phyloP scores from a whole-genome alignment of 92 coral and sea anemone genomes.

The Desmophyllum pertusum region DNA sequence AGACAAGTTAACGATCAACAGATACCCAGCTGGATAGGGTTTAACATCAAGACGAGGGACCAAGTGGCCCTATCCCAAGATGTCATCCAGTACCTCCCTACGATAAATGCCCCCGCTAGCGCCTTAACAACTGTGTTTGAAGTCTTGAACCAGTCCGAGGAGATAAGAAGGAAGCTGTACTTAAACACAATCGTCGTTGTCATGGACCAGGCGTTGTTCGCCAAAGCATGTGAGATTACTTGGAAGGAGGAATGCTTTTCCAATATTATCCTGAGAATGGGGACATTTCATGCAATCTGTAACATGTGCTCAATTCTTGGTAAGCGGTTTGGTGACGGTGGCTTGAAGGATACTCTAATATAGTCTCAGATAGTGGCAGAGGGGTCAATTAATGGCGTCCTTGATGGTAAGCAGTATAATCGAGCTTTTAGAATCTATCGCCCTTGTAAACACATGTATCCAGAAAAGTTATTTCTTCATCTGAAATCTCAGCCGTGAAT shows the following conservation, averaged over 20 bases:
- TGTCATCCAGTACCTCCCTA: conserved; percentile 53
- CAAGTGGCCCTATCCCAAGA: conserved; percentile 28
- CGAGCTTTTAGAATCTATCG: no score
- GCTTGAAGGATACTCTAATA: conserved; percentile 41
- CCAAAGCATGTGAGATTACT: conserved; percentile 42
- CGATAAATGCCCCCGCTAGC: conserved; percentile 60
- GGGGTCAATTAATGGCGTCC: conserved; percentile 44
- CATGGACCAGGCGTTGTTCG: conserved; percentile 59
- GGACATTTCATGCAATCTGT: conserved; percentile 49
- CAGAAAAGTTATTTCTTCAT: no score
- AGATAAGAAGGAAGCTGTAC: conserved; percentile 36
- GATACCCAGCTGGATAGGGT: conserved; percentile 45
- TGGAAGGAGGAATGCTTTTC: conserved; percentile 34
- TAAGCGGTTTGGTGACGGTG: conserved; percentile 51
- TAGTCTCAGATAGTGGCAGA: conserved; percentile 51
- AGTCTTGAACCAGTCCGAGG: conserved; percentile 33
- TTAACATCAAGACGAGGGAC: conserved; percentile 16
- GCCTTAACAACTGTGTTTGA: conserved; percentile 49
- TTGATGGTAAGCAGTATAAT: conserved; percentile 52
- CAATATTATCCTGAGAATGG: conserved; percentile 39
- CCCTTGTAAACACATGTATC: no score
- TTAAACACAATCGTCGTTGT: conserved; percentile 10
- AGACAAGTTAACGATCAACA: conserved; percentile 23
- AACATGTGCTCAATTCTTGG: conserved; percentile 33
- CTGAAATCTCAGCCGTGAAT: no score